A percentile compares a stretch with the other conserved stretches of the same genome.
These are phyloP conservation scores for Leistus spinibarbis DNA, from an alignment of 2,888 invertebrate genomes.

Conservation along the genomic window DNA sequence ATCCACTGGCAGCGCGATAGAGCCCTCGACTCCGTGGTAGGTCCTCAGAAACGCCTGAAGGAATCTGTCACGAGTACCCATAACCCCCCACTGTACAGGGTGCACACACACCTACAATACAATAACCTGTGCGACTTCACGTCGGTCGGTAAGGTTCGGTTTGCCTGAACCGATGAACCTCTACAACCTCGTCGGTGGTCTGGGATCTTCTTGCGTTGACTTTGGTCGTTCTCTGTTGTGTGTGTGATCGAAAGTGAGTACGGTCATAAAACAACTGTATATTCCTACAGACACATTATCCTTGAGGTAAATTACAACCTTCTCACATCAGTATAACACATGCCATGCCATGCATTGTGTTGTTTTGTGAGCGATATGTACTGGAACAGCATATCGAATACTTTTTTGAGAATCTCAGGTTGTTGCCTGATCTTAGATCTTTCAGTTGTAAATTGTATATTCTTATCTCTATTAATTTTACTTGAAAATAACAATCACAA, in stretches of 20 bases:
- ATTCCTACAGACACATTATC: conserved; percentile 6
- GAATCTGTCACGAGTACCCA: conserved; percentile 1
- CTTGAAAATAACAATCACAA: no score
- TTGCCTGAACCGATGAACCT: not conserved
- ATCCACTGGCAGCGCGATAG: not conserved
- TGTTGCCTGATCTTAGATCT: no score
- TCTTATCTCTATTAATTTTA: no score
- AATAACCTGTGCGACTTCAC: not conserved
- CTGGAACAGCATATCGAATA: no score
- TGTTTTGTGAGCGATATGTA: not conserved
- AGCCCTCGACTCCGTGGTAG: conserved; percentile 3
- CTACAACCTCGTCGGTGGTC: not conserved
- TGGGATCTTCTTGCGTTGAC: not conserved
- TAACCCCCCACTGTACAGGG: not conserved
- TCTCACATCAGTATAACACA: not conserved
- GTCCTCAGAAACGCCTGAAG: conserved; percentile 6
- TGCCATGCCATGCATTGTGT: not conserved
- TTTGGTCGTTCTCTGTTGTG: not conserved
- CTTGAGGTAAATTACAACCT: conserved; percentile 7
- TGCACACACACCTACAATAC: not conserved
- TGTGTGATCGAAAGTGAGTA: conserved; percentile 4
- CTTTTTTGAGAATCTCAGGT: no score
- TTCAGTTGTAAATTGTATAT: no score
- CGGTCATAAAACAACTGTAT: not conserved
- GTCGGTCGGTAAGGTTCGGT: not conserved